phyloP scores from a whole-genome alignment of 2,888 invertebrate species.

The Slavum lentiscoides region DNA sequence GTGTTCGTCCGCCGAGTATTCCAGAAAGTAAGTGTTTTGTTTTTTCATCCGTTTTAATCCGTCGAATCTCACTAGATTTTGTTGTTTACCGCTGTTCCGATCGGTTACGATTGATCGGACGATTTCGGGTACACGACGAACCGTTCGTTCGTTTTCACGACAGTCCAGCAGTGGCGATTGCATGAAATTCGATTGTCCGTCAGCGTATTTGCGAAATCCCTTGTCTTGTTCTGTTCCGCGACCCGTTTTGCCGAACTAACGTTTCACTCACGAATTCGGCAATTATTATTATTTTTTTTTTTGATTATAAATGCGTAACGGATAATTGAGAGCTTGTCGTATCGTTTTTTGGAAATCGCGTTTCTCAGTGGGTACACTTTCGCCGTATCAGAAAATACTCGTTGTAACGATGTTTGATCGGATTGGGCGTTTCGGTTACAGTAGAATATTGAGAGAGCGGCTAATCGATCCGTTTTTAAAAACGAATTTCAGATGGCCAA shows the following conservation, averaged over 20 bases:
- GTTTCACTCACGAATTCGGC: too few species aligned
- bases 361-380: too few species aligned
- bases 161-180: too few species aligned
- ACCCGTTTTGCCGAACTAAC: too few species aligned
- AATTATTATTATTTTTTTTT: too few species aligned
- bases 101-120: accelerated
- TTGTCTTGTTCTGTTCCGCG: not conserved
- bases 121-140: not conserved
- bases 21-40: constrained; percentile 27
- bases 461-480: not conserved
- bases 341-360: too few species aligned
- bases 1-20: not conserved
- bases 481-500: constrained; percentile 28
- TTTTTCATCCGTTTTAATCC: constrained; percentile 43
- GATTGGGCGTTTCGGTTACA: not conserved
- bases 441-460: not conserved
- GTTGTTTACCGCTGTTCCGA: not conserved
- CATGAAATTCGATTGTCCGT: not conserved
- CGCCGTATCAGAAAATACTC: too few species aligned
- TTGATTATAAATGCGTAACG: too few species aligned
- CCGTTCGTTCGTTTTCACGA: not conserved
- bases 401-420: too few species aligned
- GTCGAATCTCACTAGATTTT: not conserved
- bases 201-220: not conserved
- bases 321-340: too few species aligned